Evolutionary conservation across 2,113 vertebrate species (phyloP).

Genomic region (Cyanistes caeruleus): DNA sequence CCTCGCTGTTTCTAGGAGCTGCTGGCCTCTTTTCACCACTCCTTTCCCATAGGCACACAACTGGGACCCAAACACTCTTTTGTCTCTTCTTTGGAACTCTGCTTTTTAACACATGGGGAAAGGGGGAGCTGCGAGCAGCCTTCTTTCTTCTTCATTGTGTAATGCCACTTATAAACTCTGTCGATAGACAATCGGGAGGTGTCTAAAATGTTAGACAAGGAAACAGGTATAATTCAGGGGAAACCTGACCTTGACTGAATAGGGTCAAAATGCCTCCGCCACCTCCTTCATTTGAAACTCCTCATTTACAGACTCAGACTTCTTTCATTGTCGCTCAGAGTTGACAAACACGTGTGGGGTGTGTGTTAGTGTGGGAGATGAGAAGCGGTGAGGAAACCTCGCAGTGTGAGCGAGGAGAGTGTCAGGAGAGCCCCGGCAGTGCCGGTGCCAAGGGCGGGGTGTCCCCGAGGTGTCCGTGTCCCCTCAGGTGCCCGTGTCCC

Average conservation of each 20-base stretch:
- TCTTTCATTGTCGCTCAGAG: not conserved
- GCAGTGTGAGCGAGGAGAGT: accelerated
- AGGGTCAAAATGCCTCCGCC: slow-evolving; percentile 29
- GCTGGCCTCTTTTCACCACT: not conserved
- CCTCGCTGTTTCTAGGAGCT: not conserved
- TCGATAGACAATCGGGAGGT: not conserved
- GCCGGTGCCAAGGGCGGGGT: too few species aligned
- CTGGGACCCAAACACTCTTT: slow-evolving; percentile 1
- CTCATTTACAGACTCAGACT: not conserved
- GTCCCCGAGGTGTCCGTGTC: too few species aligned
- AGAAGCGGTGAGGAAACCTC: not conserved
- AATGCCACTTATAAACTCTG: not conserved
- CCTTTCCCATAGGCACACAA: not conserved
- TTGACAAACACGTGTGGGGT: not conserved
- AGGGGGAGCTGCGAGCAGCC: not conserved
- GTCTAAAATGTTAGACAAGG: not conserved
- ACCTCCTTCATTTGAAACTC: not conserved
- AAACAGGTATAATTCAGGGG: slow-evolving; percentile 25
- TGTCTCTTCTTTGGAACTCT: not conserved
- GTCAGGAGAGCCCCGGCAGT: not conserved
- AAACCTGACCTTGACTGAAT: not conserved
- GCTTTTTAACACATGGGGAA: not conserved
- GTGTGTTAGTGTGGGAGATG: not conserved
- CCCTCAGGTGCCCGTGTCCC: too few species aligned
- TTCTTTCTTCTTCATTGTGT: not conserved